Conservation (phyloP, 2,113 vertebrate species). For the Burhinus bistriatus region DNA sequence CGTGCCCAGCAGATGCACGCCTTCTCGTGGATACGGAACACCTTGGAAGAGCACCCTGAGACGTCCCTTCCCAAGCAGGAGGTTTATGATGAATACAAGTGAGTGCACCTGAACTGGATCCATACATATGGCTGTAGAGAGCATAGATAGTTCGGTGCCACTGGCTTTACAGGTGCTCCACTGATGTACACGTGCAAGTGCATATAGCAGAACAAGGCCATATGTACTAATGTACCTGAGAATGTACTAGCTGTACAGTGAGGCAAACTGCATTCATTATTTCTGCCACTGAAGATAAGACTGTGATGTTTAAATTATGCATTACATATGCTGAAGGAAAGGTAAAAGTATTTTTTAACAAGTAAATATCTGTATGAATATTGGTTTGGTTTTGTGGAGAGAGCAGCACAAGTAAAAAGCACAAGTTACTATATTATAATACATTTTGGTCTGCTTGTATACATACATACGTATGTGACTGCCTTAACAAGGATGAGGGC, state of each 20-base stretch:
- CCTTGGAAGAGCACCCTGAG: conserved; percentile 95
- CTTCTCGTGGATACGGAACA: conserved; percentile 95
- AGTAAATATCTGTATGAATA: background rate
- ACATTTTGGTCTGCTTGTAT: background rate
- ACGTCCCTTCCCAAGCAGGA: conserved; percentile 99
- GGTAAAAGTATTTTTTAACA: background rate
- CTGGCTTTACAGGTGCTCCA: background rate
- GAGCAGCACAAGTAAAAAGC: background rate
- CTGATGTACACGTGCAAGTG: background rate
- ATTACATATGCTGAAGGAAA: background rate
- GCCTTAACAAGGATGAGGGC: background rate
- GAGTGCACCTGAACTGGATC: conserved; percentile 40
- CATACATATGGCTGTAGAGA: fast-evolving
- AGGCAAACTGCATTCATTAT: background rate
- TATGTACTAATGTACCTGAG: background rate
- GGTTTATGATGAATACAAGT: conserved; percentile 99
- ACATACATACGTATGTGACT: fast-evolving
- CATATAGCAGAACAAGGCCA: background rate
- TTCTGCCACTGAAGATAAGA: background rate
- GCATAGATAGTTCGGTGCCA: background rate
- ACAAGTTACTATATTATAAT: background rate
- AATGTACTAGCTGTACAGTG: background rate
- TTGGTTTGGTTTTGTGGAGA: background rate
- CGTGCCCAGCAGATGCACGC: conserved; percentile 96
- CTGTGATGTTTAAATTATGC: background rate